These are phyloP conservation scores for Colaptes auratus DNA, from an alignment of 2,113 vertebrate genomes.

Conservation along the genomic window DNA sequence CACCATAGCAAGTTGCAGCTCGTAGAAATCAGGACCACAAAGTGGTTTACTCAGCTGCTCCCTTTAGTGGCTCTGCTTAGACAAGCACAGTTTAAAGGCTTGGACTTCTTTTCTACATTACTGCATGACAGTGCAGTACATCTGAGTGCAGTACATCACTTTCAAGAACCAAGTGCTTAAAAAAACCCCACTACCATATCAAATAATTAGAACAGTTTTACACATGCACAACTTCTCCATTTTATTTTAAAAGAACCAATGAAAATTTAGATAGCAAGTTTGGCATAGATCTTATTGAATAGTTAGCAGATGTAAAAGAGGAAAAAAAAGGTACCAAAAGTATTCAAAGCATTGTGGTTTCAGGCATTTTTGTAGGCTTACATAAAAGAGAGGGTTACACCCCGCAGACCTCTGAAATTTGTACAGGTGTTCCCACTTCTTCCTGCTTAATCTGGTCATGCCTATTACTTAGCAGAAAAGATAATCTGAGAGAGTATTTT, in stretches of 20 bases:
- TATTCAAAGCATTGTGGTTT: slow-evolving; percentile 31
- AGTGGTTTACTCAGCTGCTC: neutral
- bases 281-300: neutral
- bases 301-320: neutral
- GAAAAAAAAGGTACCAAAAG: neutral
- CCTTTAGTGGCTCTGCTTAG: neutral
- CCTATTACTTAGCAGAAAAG: slow-evolving; percentile 40
- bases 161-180: neutral
- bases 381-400: neutral
- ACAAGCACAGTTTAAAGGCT: neutral
- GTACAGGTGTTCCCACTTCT: slow-evolving; percentile 65
- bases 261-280: neutral
- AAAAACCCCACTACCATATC: neutral
- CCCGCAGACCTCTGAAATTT: slow-evolving; percentile 16
- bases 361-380: slow-evolving; percentile 27
- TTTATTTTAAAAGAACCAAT: neutral
- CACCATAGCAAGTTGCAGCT: neutral
- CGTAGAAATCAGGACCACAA: neutral
- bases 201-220: fast-evolving
- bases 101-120: neutral
- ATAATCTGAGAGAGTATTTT: slow-evolving; percentile 52
- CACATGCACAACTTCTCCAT: neutral
- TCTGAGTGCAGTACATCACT: neutral
- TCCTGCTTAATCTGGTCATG: slow-evolving; percentile 40
- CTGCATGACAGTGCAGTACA: neutral